phyloP scores from a whole-genome alignment of 2,888 invertebrate genomes.

The Deilephila porcellus region DNA sequence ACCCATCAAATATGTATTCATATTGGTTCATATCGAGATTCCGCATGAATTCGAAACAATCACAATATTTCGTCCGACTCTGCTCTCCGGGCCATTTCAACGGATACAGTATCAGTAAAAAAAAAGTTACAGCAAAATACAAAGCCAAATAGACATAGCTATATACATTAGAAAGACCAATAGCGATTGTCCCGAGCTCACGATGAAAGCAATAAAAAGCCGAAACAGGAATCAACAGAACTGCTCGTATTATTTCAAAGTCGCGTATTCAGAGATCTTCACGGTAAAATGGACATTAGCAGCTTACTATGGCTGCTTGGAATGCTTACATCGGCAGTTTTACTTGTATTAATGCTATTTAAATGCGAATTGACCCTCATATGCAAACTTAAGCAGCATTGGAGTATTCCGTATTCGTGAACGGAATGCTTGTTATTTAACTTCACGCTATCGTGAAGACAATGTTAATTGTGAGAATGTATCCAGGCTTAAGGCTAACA shows the following conservation, averaged over 20 bases:
- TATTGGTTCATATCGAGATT: background rate
- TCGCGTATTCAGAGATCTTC: conserved; percentile 57
- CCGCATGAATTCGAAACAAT: background rate
- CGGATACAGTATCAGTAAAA: background rate
- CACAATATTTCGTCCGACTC: background rate
- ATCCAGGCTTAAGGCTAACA: conserved; percentile 16
- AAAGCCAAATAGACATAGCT: background rate
- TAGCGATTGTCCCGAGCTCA: background rate
- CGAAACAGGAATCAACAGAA: conserved; percentile 44
- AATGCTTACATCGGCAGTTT: conserved; percentile 68
- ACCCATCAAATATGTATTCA: too few species aligned
- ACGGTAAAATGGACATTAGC: conserved; percentile 69
- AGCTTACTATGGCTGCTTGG: conserved; percentile 61
- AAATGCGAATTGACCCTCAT: conserved; percentile 67
- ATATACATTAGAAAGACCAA: conserved; percentile 16
- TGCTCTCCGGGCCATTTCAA: background rate
- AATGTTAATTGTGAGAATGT: conserved; percentile 13
- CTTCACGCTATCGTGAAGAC: conserved; percentile 18
- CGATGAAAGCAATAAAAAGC: conserved; percentile 28
- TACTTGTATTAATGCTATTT: conserved; percentile 73
- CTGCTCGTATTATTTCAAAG: conserved; percentile 56
- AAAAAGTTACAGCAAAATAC: background rate
- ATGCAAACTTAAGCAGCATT: conserved; percentile 53
- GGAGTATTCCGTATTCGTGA: conserved; percentile 8
- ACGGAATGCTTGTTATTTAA: conserved; percentile 27